Conservation (phyloP, 2,888 invertebrate genomes). For the Chrysotoxum bicinctum region DNA sequence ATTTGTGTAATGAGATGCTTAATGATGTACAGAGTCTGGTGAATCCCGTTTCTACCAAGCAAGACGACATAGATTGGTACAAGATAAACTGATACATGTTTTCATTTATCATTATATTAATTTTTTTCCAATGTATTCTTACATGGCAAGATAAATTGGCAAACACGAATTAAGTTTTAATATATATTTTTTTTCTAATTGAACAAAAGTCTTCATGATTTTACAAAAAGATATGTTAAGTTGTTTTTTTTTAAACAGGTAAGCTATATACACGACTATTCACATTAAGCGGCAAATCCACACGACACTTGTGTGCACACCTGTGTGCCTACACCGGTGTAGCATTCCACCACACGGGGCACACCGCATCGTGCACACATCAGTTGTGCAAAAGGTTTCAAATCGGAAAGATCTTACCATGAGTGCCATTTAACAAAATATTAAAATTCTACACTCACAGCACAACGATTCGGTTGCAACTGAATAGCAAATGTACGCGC, state of each 20-base stretch:
- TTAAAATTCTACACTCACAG: no score
- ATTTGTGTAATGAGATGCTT: conserved; percentile 92
- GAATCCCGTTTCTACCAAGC: conserved; percentile 92
- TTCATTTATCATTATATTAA: conserved; percentile 46
- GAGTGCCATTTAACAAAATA: no score
- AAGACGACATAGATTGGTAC: conserved; percentile 82
- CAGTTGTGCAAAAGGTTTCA: no score
- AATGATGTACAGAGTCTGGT: conserved; percentile 95
- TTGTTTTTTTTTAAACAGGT: not conserved
- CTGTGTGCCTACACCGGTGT: no score
- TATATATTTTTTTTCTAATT: conserved; percentile 18
- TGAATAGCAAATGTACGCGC: no score
- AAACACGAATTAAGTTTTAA: conserved; percentile 44
- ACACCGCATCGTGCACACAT: no score
- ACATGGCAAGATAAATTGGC: conserved; percentile 60
- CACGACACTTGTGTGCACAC: no score
- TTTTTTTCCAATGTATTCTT: conserved; percentile 63
- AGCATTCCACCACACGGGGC: no score
- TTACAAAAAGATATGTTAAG: not conserved
- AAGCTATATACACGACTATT: not conserved
- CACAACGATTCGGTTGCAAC: no score
- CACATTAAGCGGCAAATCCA: no score
- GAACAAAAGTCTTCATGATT: not conserved
- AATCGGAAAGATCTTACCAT: no score
- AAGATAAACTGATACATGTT: conserved; percentile 78